Evolutionary conservation across 2,888 invertebrate species (phyloP).

Genomic region (Microctonus aethiopoides): DNA sequence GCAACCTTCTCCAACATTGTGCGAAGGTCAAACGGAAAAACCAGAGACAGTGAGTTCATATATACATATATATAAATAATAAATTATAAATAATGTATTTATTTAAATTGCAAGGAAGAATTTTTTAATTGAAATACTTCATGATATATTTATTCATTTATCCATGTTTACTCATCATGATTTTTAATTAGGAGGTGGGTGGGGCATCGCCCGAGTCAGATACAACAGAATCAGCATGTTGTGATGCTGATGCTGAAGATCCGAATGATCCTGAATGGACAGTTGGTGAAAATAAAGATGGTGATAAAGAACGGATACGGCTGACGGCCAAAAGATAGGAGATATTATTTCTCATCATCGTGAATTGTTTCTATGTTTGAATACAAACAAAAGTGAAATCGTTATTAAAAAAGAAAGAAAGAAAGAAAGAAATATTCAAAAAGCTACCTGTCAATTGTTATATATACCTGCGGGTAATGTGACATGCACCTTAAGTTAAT

Average conservation of each 20-base stretch:
- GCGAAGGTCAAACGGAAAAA: conserved; percentile 62
- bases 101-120: background rate
- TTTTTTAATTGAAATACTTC: too few species aligned
- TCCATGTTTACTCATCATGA: background rate
- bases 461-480: conserved; percentile 64
- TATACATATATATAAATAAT: background rate
- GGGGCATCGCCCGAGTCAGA: conserved; percentile 68
- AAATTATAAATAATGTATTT: background rate
- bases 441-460: conserved; percentile 65
- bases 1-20: conserved; percentile 59
- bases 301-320: conserved; percentile 65
- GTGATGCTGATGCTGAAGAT: conserved; percentile 76
- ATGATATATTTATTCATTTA: too few species aligned
- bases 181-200: conserved; percentile 66
- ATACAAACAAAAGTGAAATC: conserved; percentile 42
- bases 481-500: conserved; percentile 66
- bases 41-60: conserved; percentile 57
- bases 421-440: conserved; percentile 38
- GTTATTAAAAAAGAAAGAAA: too few species aligned
- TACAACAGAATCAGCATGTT: conserved; percentile 71
- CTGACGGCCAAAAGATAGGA: conserved; percentile 66
- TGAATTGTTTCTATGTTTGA: conserved; percentile 17
- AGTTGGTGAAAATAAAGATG: conserved; percentile 67
- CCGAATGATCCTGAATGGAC: conserved; percentile 90
- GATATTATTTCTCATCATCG: conserved; percentile 47